Evolutionary conservation across 1,140 invertebrate species (phyloP).

Genomic region (Calliopsis andreniformis): DNA sequence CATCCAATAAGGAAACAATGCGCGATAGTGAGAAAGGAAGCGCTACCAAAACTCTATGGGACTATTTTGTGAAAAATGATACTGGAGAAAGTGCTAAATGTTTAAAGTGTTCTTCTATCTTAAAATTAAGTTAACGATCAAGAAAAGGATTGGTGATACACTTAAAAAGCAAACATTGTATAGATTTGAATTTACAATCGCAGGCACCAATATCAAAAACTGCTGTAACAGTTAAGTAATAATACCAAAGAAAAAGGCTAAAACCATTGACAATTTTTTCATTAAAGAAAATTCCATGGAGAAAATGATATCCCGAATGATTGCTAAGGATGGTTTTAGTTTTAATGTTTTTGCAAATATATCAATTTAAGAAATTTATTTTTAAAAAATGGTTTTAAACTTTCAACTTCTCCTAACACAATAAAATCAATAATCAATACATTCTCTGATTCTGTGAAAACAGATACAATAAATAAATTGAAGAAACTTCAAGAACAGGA

Average conservation of each 20-base stretch:
- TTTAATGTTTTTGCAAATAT: conserved; percentile 51
- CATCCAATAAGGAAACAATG: too few species aligned
- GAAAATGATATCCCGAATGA: conserved; percentile 51
- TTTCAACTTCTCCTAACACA: conserved; percentile 52
- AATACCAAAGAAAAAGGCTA: conserved; percentile 41
- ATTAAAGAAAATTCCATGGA: conserved; percentile 57
- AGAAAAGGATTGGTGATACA: too few species aligned
- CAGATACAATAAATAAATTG: conserved; percentile 35
- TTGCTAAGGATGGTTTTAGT: conserved; percentile 57
- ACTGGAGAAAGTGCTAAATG: too few species aligned
- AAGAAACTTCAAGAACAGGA: conserved; percentile 48
- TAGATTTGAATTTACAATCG: too few species aligned
- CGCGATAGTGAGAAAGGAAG: too few species aligned
- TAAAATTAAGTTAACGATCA: too few species aligned
- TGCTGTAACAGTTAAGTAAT: too few species aligned
- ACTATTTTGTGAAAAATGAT: too few species aligned
- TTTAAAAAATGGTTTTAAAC: conserved; percentile 50
- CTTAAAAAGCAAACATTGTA: too few species aligned
- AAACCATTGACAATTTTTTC: conserved; percentile 54
- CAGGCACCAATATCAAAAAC: too few species aligned
- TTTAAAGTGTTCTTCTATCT: too few species aligned
- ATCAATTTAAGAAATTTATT: conserved; percentile 52
- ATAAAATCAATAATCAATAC: conserved; percentile 56
- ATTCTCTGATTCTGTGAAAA: conserved; percentile 49
- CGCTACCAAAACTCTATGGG: too few species aligned